Evolutionary conservation across 2,797 vertebrate genomes (phyloP), one percentile per base, ranked within the genome.

Genomic region (Sparus aurata): DNA sequence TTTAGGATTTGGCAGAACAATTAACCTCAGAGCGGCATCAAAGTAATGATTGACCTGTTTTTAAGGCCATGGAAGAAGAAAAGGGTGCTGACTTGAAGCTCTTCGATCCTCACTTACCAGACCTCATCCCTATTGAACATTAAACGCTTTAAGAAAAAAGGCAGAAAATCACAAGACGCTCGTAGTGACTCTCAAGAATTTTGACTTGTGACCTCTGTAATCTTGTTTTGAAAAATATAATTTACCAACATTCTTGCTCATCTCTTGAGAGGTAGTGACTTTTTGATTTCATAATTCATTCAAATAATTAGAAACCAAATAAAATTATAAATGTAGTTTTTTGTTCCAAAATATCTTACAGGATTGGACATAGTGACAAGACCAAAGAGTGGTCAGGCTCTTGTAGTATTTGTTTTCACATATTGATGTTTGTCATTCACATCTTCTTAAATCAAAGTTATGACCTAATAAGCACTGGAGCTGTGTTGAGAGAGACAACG

Each of bases 161-260:
- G 8, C 15, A 12, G 17, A 52, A 46, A 57, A 30, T 27, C n/a
- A 70, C 59, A 50, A 70, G 41, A 54, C 17, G 2, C 3, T 63
- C n/a, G 49, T 2, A 17, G 20, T 46, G 41, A 34, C 22, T 34
- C 15, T 27, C 18, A n/a, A 17, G 16, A 8, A 58, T 17, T 34
- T 18, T 46, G 2, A 43, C 61, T 61, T n/a, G 50, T 67, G 55
- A 75, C 52, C 41, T 17, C 22, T n/a, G 8, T 81, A 61, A 75
- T 71, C 62, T 66, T 67, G 49, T 63, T 47, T 47, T 12, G 5
- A 75, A n/a, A 77, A 69, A 55, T 65, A 18, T 34, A 55, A 66
- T 75, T 69, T 30, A 27, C 12, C n/a, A 34, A 60, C 75, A 55
- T 45, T 22, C 22, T 11, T 54, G 16, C 17, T 17, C 4, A 52